phyloP scores from a whole-genome alignment of 2,888 invertebrate species.

The Rotaria magnacalcarata region DNA sequence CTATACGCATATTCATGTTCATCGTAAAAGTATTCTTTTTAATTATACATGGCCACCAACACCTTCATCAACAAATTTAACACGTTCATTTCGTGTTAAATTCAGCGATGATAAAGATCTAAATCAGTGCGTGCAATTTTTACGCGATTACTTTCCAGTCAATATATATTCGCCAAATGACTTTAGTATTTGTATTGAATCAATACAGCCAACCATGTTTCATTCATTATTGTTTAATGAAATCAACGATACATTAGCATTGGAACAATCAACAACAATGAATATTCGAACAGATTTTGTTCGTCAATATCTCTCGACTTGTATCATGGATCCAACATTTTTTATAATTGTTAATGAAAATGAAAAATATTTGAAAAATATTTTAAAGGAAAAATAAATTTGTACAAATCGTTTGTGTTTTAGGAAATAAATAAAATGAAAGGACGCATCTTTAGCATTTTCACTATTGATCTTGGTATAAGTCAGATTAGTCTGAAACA shows the following conservation, averaged over 20 bases:
- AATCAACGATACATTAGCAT: background rate
- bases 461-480: no score
- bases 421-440: background rate
- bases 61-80: background rate
- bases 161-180: background rate
- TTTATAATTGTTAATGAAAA: background rate
- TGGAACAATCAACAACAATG: constrained; percentile 10
- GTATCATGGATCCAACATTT: background rate
- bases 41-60: background rate
- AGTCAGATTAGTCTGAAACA: no score
- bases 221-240: background rate
- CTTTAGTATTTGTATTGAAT: background rate
- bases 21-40: background rate
- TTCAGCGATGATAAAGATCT: background rate
- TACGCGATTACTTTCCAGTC: background rate
- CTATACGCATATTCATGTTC: background rate
- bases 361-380: background rate
- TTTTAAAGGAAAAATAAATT: background rate
- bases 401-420: background rate
- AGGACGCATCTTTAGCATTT: no score
- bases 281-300: constrained; percentile 22
- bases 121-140: background rate
- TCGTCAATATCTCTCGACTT: background rate
- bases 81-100: background rate
- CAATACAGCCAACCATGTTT: background rate